Percentiles rank a stretch among this genome's conserved stretches.
phyloP scores from a whole-genome alignment of 2,113 vertebrate genomes.

The Felis catus region DNA sequence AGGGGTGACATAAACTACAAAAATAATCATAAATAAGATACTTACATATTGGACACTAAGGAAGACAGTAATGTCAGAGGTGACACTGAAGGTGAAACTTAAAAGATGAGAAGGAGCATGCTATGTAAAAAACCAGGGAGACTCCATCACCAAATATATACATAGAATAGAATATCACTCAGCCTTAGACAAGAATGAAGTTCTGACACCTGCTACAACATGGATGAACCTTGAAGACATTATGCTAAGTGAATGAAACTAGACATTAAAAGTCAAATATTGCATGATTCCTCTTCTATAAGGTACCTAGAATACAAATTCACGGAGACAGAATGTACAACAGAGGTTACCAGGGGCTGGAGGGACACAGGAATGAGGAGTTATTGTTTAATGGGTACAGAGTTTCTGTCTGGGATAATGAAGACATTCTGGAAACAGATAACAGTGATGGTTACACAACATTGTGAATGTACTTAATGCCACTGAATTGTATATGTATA shows the following conservation, averaged over 20 bases:
- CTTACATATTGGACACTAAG: background rate
- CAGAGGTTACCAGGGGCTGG: background rate
- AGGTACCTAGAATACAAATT: background rate
- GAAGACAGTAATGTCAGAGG: background rate
- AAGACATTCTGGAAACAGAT: background rate
- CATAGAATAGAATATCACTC: background rate
- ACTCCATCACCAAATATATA: background rate
- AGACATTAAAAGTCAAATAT: background rate
- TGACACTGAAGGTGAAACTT: background rate
- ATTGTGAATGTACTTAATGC: background rate
- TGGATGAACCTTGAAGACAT: background rate
- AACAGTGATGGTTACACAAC: background rate
- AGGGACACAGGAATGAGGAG: background rate
- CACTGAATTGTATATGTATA: background rate
- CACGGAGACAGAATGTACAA: background rate
- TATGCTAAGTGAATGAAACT: background rate
- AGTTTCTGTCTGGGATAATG: background rate
- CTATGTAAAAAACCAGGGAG: background rate
- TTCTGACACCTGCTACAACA: background rate
- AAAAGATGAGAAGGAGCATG: background rate
- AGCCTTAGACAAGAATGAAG: background rate
- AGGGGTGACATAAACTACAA: background rate
- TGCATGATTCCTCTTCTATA: background rate
- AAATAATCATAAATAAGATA: background rate
- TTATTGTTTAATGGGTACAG: background rate